Conservation (phyloP, 2,113 vertebrate species). For the Percina caprodes region DNA sequence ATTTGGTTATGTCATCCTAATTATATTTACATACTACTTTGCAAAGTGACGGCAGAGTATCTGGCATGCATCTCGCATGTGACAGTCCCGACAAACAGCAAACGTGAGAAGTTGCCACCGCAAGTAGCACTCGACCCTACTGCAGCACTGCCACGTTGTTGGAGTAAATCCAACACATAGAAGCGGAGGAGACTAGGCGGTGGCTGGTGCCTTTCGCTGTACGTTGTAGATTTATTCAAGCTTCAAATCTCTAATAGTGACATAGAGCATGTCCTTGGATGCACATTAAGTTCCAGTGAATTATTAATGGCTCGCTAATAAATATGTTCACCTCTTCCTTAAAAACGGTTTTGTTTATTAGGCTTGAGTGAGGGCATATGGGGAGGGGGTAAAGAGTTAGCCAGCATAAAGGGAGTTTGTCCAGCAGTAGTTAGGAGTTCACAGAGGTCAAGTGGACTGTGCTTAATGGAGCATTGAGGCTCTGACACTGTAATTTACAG, state of each 20-base stretch:
- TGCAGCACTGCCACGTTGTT: constrained; percentile 1
- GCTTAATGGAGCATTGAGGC: constrained; percentile 37
- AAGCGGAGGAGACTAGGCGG: constrained; percentile 37
- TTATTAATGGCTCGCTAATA: constrained; percentile 63
- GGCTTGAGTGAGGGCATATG: neutral
- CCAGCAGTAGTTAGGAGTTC: constrained; percentile 17
- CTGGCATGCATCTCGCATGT: constrained; percentile 46
- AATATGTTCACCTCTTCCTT: constrained; percentile 45
- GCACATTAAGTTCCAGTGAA: constrained; percentile 42
- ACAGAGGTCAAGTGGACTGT: constrained; percentile 25
- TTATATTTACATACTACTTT: constrained; percentile 70
- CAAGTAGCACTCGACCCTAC: constrained; percentile 14
- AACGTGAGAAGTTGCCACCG: constrained; percentile 30
- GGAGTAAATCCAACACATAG: constrained; percentile 48
- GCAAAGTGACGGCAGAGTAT: constrained; percentile 44
- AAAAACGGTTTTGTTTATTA: constrained; percentile 7
- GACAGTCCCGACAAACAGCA: constrained; percentile 44
- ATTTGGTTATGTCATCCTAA: constrained; percentile 72
- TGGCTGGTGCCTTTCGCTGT: constrained; percentile 17
- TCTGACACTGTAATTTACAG: constrained; percentile 38
- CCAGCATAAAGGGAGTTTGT: constrained; percentile 15
- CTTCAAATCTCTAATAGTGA: constrained; percentile 45
- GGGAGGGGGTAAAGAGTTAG: neutral
- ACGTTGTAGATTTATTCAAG: constrained; percentile 52
- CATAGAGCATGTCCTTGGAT: constrained; percentile 57